A percentile compares a stretch with the other conserved stretches of the same genome.
phyloP scores from a whole-genome alignment of 2,797 vertebrate species.

The Trachops cirrhosus region DNA sequence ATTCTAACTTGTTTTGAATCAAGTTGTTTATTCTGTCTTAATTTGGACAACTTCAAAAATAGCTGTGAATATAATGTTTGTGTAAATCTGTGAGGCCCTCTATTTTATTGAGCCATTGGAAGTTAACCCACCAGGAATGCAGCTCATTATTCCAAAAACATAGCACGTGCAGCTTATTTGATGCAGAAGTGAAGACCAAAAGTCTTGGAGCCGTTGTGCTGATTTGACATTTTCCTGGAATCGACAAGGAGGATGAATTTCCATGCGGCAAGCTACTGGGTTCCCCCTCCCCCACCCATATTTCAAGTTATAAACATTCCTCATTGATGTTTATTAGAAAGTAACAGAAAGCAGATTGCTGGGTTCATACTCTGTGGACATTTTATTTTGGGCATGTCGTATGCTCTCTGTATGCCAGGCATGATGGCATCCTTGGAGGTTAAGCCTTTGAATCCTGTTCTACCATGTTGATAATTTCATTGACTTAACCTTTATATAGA shows the following conservation, averaged over 20 bases:
- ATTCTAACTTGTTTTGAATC: slow-evolving; percentile 14
- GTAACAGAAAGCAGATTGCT: slow-evolving; percentile 64
- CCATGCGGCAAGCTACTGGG: slow-evolving; percentile 58
- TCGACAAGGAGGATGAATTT: neutral
- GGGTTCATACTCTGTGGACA: neutral
- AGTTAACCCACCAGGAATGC: neutral
- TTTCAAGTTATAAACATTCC: slow-evolving; percentile 42
- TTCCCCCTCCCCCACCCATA: neutral
- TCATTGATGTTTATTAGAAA: slow-evolving; percentile 58
- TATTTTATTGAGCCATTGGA: neutral
- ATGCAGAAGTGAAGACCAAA: slow-evolving; percentile 18
- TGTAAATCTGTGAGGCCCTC: neutral
- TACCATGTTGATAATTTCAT: slow-evolving; percentile 60
- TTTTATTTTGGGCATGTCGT: neutral
- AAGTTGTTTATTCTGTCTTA: slow-evolving; percentile 40
- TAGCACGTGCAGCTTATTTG: neutral
- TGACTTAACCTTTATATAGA: slow-evolving; percentile 3
- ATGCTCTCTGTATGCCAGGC: slow-evolving; percentile 16
- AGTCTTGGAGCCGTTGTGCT: neutral
- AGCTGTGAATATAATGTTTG: neutral
- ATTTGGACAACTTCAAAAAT: neutral
- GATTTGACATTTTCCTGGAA: slow-evolving; percentile 58
- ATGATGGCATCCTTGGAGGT: slow-evolving; percentile 33
- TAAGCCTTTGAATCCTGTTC: slow-evolving; percentile 42
- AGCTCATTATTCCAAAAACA: slow-evolving; percentile 20